A percentile compares a stretch with the other conserved stretches of the same genome.
Conservation (phyloP, 2,888 invertebrate species). For the Acleris emargana region DNA sequence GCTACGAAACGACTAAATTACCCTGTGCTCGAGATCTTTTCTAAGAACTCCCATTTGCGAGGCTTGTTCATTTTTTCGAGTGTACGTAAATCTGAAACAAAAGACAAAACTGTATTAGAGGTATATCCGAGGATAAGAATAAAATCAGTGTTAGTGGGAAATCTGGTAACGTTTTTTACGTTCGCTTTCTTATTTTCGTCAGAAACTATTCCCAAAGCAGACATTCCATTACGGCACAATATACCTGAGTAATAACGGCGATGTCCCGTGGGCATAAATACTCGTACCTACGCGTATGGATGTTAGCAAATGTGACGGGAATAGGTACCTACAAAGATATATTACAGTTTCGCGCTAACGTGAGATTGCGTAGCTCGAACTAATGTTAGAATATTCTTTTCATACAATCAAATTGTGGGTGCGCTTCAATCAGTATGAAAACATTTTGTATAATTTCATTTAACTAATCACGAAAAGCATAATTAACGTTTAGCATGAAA, state of each 20-base stretch:
- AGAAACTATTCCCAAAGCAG: constrained; percentile 32
- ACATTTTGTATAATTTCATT: too few species aligned
- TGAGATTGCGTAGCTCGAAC: too few species aligned
- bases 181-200: constrained; percentile 23
- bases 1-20: constrained; percentile 48
- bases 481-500: too few species aligned
- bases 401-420: too few species aligned
- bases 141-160: constrained; percentile 18
- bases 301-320: constrained; percentile 7
- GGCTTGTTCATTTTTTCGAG: constrained; percentile 64
- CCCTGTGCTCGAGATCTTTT: constrained; percentile 61
- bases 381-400: too few species aligned
- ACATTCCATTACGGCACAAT: constrained; percentile 31
- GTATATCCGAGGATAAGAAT: constrained; percentile 26
- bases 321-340: too few species aligned
- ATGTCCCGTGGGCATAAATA: constrained; percentile 17
- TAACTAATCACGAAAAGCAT: too few species aligned
- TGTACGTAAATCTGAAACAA: constrained; percentile 68
- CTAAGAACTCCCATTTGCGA: constrained; percentile 62
- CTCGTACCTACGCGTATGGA: constrained; percentile 3
- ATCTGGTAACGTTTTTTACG: constrained; percentile 14
- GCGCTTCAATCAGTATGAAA: too few species aligned
- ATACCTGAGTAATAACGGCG: constrained; percentile 23
- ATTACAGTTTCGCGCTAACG: too few species aligned
- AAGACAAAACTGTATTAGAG: constrained; percentile 43